Evolutionary conservation across 1,140 invertebrate species (phyloP).

Genomic region (Platyscapa corneri): DNA sequence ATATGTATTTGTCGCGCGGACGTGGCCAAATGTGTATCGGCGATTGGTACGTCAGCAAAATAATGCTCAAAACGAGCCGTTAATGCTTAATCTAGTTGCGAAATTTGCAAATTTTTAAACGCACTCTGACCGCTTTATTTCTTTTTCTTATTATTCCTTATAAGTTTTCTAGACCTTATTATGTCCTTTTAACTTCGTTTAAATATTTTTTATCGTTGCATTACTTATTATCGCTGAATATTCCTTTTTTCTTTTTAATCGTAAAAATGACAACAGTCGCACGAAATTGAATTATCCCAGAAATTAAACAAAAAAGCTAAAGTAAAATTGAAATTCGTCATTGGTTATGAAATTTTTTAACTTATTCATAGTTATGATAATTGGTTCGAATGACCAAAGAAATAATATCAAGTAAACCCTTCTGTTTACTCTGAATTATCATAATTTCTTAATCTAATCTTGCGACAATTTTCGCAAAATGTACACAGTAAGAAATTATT

Average conservation of each 20-base stretch:
- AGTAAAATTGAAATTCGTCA: neutral
- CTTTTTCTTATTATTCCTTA: neutral
- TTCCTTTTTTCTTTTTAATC: neutral
- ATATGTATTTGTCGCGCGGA: neutral
- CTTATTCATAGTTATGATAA: neutral
- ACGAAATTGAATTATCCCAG: too few relatives aligned
- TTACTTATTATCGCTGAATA: neutral
- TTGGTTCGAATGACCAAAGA: neutral
- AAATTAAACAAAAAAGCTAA: too few relatives aligned
- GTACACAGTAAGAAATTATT: neutral
- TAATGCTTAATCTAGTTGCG: slow-evolving; percentile 31
- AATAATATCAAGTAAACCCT: neutral
- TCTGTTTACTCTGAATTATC: neutral
- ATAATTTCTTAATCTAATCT: neutral
- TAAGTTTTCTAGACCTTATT: too few relatives aligned
- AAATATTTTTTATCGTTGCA: neutral
- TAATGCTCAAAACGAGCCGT: neutral
- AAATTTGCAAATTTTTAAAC: slow-evolving; percentile 18
- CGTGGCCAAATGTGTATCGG: slow-evolving; percentile 23
- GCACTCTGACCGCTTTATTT: neutral
- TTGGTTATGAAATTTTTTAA: neutral
- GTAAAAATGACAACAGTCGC: neutral
- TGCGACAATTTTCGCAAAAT: slow-evolving; percentile 24
- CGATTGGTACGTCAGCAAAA: slow-evolving; percentile 35
- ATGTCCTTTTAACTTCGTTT: too few relatives aligned